phyloP scores from a whole-genome alignment of 2,113 vertebrate species.

The Apteryx owenii region DNA sequence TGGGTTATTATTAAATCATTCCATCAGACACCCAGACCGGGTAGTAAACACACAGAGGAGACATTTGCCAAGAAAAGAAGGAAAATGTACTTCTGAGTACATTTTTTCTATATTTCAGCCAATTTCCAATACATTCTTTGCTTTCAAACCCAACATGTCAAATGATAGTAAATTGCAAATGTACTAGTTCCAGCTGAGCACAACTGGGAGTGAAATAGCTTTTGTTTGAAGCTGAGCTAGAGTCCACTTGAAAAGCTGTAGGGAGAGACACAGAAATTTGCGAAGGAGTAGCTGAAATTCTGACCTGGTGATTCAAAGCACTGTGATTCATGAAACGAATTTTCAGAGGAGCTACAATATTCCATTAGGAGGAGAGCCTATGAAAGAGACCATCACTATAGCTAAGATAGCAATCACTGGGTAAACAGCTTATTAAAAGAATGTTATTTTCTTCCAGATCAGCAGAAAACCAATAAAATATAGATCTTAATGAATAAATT shows the following conservation, averaged over 20 bases:
- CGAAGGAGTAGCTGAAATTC: neutral
- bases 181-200: conserved; percentile 44
- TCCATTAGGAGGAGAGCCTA: neutral
- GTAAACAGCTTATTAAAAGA: neutral
- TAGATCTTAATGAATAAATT: neutral
- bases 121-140: conserved; percentile 21
- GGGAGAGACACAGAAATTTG: neutral
- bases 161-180: conserved; percentile 37
- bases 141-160: conserved; percentile 21
- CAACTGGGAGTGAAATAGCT: conserved; percentile 13
- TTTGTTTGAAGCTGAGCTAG: conserved; percentile 41
- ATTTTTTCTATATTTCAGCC: neutral
- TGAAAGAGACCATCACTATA: neutral
- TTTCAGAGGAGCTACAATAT: neutral
- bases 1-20: neutral
- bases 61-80: neutral
- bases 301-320: conserved; percentile 25
- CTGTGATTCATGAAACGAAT: neutral
- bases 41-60: neutral
- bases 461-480: neutral
- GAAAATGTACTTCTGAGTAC: neutral
- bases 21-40: neutral
- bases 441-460: neutral
- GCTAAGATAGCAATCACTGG: neutral
- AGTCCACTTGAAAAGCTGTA: conserved; percentile 26